Conservation (phyloP, 2,113 vertebrate genomes). For the Tapirus terrestris region DNA sequence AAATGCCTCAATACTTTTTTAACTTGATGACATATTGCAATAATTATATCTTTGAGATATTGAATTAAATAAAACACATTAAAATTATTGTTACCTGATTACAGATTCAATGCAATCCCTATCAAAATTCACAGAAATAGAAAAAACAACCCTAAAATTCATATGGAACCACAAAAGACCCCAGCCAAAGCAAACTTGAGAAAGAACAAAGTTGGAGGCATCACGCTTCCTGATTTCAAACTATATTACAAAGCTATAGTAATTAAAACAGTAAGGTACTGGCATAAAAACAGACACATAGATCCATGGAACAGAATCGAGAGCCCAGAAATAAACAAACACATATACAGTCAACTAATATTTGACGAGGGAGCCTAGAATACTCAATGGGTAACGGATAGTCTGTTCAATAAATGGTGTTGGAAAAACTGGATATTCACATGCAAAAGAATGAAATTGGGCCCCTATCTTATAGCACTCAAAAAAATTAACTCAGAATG, state of each 20-base stretch:
- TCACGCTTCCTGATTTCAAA: background rate
- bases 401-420: background rate
- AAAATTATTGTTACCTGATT: background rate
- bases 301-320: background rate
- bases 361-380: background rate
- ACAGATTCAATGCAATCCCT: background rate
- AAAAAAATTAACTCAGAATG: background rate
- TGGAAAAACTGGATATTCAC: background rate
- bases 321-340: background rate
- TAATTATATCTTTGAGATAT: background rate
- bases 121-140: background rate
- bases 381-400: background rate
- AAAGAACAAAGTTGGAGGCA: background rate
- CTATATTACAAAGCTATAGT: background rate
- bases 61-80: background rate
- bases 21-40: background rate
- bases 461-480: background rate
- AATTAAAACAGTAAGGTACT: background rate
- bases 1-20: background rate
- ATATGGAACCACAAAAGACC: background rate
- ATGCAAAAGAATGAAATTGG: background rate
- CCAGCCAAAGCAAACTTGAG: background rate
- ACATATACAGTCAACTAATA: background rate
- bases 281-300: background rate
- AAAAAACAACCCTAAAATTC: background rate